These are phyloP conservation scores for Brenthis ino DNA, from an alignment of 2,888 invertebrate genomes.

Conservation along the genomic window DNA sequence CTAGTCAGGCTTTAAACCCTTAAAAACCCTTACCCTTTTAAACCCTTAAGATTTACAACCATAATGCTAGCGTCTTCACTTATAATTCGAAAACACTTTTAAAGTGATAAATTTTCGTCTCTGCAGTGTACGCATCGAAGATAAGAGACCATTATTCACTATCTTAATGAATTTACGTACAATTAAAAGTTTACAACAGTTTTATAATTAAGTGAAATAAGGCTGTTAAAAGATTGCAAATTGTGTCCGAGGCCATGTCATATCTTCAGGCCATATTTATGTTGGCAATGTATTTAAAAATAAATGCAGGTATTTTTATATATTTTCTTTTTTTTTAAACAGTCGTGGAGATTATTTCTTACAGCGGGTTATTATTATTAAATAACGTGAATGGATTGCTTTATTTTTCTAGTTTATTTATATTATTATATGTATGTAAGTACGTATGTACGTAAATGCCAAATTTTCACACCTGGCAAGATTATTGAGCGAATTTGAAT, in stretches of 20 bases:
- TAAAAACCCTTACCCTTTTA: too few relatives aligned
- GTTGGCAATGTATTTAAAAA: slow-evolving; percentile 1
- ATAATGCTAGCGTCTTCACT: too few relatives aligned
- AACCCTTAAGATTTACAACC: too few relatives aligned
- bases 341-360: neutral
- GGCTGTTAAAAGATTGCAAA: neutral
- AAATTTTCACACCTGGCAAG: too few relatives aligned
- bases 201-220: slow-evolving; percentile 26
- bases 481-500: too few relatives aligned
- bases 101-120: neutral
- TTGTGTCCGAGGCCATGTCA: slow-evolving; percentile 19
- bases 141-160: slow-evolving; percentile 17
- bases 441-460: too few relatives aligned
- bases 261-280: slow-evolving; percentile 10
- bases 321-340: neutral
- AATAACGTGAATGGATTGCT: too few relatives aligned
- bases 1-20: too few relatives aligned
- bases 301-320: slow-evolving; percentile 28
- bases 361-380: neutral
- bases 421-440: too few relatives aligned
- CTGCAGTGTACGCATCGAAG: neutral
- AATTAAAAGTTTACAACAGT: slow-evolving; percentile 22
- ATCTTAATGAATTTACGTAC: slow-evolving; percentile 23
- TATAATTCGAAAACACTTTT: neutral
- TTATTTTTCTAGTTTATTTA: too few relatives aligned